These are phyloP conservation scores for Pandemis cinnamomeana DNA, from an alignment of 2,888 invertebrate genomes.

Conservation along the genomic window DNA sequence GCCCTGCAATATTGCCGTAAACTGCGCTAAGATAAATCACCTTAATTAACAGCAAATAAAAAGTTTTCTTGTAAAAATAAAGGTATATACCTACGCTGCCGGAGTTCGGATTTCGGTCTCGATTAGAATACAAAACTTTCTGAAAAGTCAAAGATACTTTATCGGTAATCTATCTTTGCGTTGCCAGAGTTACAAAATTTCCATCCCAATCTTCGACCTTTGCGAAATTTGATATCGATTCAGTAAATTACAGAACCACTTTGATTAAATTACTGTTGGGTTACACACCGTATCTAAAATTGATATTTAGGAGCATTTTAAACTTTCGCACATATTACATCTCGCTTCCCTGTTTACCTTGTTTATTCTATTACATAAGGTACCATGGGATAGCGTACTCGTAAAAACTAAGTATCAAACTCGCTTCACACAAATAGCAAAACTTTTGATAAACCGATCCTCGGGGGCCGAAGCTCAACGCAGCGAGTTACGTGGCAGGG, in stretches of 20 bases:
- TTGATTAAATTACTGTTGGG: background rate
- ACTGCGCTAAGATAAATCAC: conserved; percentile 55
- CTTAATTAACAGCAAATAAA: conserved; percentile 62
- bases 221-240: conserved; percentile 4
- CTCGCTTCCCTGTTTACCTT: background rate
- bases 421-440: conserved; percentile 33
- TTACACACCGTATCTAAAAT: background rate
- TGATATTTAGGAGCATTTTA: background rate
- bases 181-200: background rate
- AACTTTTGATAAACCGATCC: conserved; percentile 38
- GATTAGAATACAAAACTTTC: conserved; percentile 24
- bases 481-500: conserved; percentile 52
- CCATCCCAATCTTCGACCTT: background rate
- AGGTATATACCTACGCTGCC: background rate
- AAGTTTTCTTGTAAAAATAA: conserved; percentile 39
- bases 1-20: conserved; percentile 51
- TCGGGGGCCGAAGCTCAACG: conserved; percentile 44
- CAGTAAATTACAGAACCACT: background rate
- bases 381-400: conserved; percentile 14
- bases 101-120: background rate
- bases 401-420: conserved; percentile 39
- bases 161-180: background rate
- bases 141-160: conserved; percentile 10
- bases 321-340: background rate
- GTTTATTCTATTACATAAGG: conserved; percentile 15